Evolutionary conservation across 2,797 vertebrate genomes (phyloP).

Genomic region (Centropyge bicolor): DNA sequence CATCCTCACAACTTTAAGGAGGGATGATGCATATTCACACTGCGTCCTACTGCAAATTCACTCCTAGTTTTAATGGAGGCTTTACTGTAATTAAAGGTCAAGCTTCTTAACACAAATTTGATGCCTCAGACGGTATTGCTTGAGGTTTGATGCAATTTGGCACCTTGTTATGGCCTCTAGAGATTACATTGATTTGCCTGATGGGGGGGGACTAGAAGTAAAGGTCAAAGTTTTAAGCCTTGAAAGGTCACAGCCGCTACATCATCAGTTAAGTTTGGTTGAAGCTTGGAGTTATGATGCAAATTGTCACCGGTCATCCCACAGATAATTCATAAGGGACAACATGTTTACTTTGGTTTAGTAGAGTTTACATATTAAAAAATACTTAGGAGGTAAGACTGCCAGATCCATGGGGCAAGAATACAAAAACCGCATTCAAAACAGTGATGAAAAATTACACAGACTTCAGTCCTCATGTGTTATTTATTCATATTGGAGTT

Average conservation of each 20-base stretch:
- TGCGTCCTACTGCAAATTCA: neutral
- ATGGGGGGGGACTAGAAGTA: conserved; percentile 40
- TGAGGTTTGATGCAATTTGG: conserved; percentile 49
- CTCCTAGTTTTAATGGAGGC: conserved; percentile 38
- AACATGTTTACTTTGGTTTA: conserved; percentile 26
- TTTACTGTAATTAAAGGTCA: conserved; percentile 62
- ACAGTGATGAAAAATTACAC: neutral
- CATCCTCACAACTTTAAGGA: conserved; percentile 8
- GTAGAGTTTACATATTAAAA: conserved; percentile 8
- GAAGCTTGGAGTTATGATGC: conserved; percentile 8
- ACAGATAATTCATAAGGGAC: conserved; percentile 7
- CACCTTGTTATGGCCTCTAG: conserved; percentile 43
- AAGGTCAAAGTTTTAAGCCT: conserved; percentile 55
- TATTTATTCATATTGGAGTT: conserved; percentile 27
- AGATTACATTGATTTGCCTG: conserved; percentile 33
- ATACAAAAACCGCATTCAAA: conserved; percentile 3
- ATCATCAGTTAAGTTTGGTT: conserved; percentile 27
- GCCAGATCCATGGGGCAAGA: neutral
- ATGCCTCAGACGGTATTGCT: conserved; percentile 17
- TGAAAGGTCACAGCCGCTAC: conserved; percentile 18
- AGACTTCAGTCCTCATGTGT: neutral
- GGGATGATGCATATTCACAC: conserved; percentile 30
- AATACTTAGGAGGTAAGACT: neutral
- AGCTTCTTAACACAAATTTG: conserved; percentile 45
- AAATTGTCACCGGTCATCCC: neutral